These are phyloP conservation scores for Cerceris ruficornis DNA, from an alignment of 2,888 invertebrate genomes.

Conservation along the genomic window DNA sequence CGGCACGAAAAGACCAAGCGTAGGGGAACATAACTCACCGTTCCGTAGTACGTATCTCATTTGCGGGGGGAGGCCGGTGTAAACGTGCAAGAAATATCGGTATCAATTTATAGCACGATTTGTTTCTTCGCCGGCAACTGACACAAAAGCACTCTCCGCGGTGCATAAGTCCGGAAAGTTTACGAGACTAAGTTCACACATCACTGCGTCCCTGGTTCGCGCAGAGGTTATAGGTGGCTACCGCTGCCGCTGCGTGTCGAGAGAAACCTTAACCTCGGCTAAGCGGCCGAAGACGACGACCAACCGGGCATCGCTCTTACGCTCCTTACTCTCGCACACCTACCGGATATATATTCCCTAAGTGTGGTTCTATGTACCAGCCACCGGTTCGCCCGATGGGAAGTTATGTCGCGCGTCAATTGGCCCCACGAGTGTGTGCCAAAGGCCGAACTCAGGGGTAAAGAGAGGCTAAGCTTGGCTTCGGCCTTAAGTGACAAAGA, in stretches of 20 bases:
- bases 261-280: conserved; percentile 57
- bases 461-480: conserved; percentile 43
- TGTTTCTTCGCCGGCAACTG: conserved; percentile 28
- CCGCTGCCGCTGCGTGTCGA: conserved; percentile 56
- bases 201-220: conserved; percentile 60
- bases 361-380: conserved; percentile 78
- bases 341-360: conserved; percentile 71
- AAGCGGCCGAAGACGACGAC: conserved; percentile 53
- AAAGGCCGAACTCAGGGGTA: conserved; percentile 43
- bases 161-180: conserved; percentile 58
- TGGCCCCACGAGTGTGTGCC: conserved; percentile 63
- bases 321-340: conserved; percentile 49
- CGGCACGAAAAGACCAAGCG: too few species aligned
- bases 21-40: too few species aligned
- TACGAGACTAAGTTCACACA: conserved; percentile 43
- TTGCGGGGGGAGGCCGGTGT: not conserved
- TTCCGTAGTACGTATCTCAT: too few species aligned
- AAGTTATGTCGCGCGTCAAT: conserved; percentile 77
- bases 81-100: not conserved
- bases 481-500: conserved; percentile 48
- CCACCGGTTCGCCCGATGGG: conserved; percentile 65
- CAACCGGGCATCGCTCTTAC: conserved; percentile 61
- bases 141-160: conserved; percentile 9
- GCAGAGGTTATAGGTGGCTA: conserved; percentile 71
- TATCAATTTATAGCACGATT: conserved; percentile 29